A percentile compares a stretch with the other conserved stretches of the same genome.
These are phyloP conservation scores for Kuschelorhynchus macadamiae DNA, from an alignment of 2,888 invertebrate species.

Conservation along the genomic window DNA sequence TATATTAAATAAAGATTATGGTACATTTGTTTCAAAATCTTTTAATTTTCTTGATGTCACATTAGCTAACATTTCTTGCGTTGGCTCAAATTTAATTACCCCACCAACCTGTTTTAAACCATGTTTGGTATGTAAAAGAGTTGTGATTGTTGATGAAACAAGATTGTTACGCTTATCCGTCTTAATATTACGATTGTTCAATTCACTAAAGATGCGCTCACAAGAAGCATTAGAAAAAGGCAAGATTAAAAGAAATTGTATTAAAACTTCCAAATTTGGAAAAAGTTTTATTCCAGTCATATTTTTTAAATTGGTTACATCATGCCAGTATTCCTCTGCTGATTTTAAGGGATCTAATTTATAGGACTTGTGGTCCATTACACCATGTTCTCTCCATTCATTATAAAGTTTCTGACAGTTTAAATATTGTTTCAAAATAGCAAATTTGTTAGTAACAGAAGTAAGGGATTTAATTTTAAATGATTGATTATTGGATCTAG, in stretches of 20 bases:
- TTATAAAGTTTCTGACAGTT: constrained; percentile 1
- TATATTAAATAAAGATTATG: too few species aligned
- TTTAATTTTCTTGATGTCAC: too few species aligned
- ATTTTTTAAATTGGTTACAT: constrained; percentile 2
- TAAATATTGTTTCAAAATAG: constrained; percentile 2
- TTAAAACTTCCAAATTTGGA: constrained; percentile 8
- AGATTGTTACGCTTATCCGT: constrained; percentile 9
- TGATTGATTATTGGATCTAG: background rate
- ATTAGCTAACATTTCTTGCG: constrained; percentile 4
- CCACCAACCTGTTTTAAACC: background rate
- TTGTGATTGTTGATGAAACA: constrained; percentile 1
- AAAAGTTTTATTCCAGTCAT: background rate
- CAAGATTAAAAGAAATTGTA: constrained; percentile 1
- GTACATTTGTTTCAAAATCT: too few species aligned
- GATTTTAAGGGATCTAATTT: background rate
- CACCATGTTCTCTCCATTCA: constrained; percentile 1
- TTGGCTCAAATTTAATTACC: constrained; percentile 11
- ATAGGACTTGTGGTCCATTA: background rate
- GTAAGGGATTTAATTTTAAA: background rate
- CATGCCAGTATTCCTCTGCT: background rate
- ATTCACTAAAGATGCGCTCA: background rate
- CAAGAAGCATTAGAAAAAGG: constrained; percentile 4
- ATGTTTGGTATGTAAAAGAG: constrained; percentile 5
- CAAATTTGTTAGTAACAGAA: background rate
- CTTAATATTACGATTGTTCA: constrained; percentile 7